Base-by-base conservation (phyloP, 1,140 invertebrate genomes). In the Tribolium castaneum region DNA sequence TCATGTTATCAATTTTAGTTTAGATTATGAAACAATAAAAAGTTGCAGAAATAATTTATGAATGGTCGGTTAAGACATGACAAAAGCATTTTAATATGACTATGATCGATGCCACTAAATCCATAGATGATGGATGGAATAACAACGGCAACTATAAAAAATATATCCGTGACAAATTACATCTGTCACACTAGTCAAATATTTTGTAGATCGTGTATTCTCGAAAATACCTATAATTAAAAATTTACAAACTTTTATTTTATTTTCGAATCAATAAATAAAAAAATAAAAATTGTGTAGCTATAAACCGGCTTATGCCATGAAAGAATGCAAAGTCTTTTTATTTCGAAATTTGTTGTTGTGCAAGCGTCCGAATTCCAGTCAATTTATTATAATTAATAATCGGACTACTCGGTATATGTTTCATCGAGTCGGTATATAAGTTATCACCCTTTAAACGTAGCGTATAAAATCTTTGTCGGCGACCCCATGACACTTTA, bases 401-500 rank as follows among this genome's bases (percentile, higher is more conserved):
- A 54, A 54, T 22, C 51, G 49, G 66, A 71, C 62, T 77, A 77
- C 70, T 54, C 66, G 71, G 71, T 73, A 54, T 73, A 72, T 73
- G 71, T 73, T 52, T 73, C 49, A 73, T 49, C 71, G 30, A 51
- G 59, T 66, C 59, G 34, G 59, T 66, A 30, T 77, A 30, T 70
- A 77, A 70, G 66, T 71, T 77, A 77, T 77, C 76, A 77, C 76
- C 62, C 50, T 77, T 77, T 70, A 77, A 77, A 77, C 66, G 76
- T 77, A 59, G 74, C 78, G 54, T 76, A 62, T 45, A 79, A 73
- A 76, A 79, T 79, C 70, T 79, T 79, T 79, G 78, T 79, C 78
- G 78, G 78, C 66, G 52, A 66, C 74, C 70, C 74, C 54, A 59
- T 79, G 78, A 79, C 78, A 79, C 66, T 79, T 72, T 71, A 74